phyloP scores from a whole-genome alignment of 2,113 vertebrate genomes.

The Oplegnathus fasciatus region DNA sequence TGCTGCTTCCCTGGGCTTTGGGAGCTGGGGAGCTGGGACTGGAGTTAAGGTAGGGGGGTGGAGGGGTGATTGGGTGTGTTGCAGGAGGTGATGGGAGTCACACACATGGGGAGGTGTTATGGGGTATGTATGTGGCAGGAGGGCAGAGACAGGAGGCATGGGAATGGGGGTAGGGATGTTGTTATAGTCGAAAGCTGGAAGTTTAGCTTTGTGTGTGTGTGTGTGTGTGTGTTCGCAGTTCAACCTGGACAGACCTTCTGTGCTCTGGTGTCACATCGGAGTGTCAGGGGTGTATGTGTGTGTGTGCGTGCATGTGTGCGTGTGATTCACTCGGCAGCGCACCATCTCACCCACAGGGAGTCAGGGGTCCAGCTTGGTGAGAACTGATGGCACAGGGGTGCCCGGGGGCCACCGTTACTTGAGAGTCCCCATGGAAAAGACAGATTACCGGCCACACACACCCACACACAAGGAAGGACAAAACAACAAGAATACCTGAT shows the following conservation, averaged over 20 bases:
- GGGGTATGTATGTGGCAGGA: conserved; percentile 48
- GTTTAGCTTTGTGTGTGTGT: conserved; percentile 37
- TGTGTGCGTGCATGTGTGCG: background rate
- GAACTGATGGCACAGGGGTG: conserved; percentile 29
- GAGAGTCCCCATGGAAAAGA: conserved; percentile 26
- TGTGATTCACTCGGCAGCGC: conserved; percentile 38
- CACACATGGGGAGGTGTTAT: conserved; percentile 25
- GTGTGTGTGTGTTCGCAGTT: conserved; percentile 35
- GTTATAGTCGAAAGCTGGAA: conserved; percentile 44
- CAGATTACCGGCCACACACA: conserved; percentile 40
- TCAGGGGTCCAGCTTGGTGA: conserved; percentile 48
- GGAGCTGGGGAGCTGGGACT: conserved; percentile 73
- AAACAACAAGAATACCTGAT: conserved; percentile 13
- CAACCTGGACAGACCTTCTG: conserved; percentile 59
- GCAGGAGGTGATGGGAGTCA: conserved; percentile 48
- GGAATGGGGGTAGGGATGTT: conserved; percentile 45
- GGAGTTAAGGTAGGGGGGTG: conserved; percentile 50
- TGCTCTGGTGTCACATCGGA: conserved; percentile 41
- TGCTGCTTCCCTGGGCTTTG: conserved; percentile 80
- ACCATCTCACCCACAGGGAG: conserved; percentile 52
- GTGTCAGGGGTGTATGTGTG: conserved; percentile 16
- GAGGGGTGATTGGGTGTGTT: conserved; percentile 28
- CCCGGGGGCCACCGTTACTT: conserved; percentile 16
- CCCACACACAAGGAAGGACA: background rate
- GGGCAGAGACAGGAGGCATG: conserved; percentile 60